Evolutionary conservation across 1,140 invertebrate genomes (phyloP).

Genomic region (Trinorchestia longiramus): DNA sequence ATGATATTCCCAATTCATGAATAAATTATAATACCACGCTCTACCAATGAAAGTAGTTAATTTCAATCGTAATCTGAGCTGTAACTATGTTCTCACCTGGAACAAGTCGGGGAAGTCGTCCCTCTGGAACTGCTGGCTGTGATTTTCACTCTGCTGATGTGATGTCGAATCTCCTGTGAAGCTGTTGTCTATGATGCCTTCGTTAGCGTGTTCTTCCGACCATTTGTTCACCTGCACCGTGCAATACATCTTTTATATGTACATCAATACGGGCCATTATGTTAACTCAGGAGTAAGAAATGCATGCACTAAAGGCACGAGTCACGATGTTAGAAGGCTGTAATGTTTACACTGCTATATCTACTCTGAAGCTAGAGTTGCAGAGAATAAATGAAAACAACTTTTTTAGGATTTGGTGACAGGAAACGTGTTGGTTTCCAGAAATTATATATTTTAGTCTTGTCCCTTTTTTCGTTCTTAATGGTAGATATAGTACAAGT

Average conservation of each 20-base stretch:
- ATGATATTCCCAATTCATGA: too few species aligned
- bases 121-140: neutral
- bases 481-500: too few species aligned
- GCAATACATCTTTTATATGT: neutral
- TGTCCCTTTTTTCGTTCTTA: too few species aligned
- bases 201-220: neutral
- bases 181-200: constrained; percentile 25
- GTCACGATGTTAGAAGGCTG: too few species aligned
- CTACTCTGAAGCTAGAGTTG: too few species aligned
- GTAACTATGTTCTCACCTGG: neutral
- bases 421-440: too few species aligned
- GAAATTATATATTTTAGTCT: too few species aligned
- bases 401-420: too few species aligned
- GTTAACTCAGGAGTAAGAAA: neutral
- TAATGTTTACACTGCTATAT: too few species aligned
- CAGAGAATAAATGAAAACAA: too few species aligned
- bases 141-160: neutral
- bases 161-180: neutral
- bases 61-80: neutral
- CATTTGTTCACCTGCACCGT: neutral
- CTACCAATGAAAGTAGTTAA: too few species aligned
- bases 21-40: too few species aligned
- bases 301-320: neutral
- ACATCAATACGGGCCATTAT: neutral
- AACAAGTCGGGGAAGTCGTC: constrained; percentile 42